Base-by-base conservation (phyloP, 2,113 vertebrate species). In the Brienomyrus brachyistius region DNA sequence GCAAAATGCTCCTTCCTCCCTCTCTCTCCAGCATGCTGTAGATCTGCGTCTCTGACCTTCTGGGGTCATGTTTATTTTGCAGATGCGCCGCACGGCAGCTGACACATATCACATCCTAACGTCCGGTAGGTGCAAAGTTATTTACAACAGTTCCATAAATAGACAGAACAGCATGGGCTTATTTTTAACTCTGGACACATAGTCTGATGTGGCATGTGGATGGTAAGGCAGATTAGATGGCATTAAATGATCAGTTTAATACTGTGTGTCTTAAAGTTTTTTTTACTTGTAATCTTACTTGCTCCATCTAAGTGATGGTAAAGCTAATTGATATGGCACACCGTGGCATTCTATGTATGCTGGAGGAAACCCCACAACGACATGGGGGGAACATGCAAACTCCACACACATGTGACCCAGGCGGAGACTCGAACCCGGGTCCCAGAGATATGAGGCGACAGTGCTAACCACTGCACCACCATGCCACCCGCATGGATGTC, bases 221-320 rank as follows among this genome's bases (percentile, higher is more conserved):
- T 21, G 90, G 91, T 94, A 91, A 91, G 31, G 89, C 92, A 94
- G 94, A 94, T 96, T 94, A 95, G 87, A 91, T 82, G 91, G 94
- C 90, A 93, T 96, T 95, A 95, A 92, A 93, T 93, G 94, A 94
- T 95, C 94, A 95, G 93, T 27, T 66, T 66, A 95, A 95, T 94
- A 91, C 91, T 91, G 70, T 91, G 59, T 90, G 91, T 92, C 86
- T 82, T 93, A 92, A 51, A 31, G 31, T 84, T 52, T 62, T 88
- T 88, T 59, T 54, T 66, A 66, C n/a, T 27, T 66, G 62, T 27
- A 66, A 66, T 66, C 62, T 66, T 27, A 59, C 62, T 86, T 66
- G 80, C 89, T 47, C 48, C 21, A 17, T 88, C 47, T 86, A 88
- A 87, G 7, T 56, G 48, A 43, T 9, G 35, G 70, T 87, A 54